phyloP scores from a whole-genome alignment of 2,797 vertebrate genomes.

The Siniperca obscura region DNA sequence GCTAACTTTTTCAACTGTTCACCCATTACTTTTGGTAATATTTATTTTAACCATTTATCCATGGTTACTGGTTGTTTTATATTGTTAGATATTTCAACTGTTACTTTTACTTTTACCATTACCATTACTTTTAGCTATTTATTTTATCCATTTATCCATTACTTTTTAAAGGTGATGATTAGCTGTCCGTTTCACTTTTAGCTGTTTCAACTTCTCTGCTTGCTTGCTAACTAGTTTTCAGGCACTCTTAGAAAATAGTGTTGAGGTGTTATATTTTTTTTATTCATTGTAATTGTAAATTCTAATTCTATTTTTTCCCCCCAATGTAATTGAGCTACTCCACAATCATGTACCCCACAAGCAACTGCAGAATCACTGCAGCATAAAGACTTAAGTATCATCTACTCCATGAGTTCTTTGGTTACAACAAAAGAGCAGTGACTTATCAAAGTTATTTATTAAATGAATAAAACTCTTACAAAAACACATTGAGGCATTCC shows the following conservation, averaged over 20 bases:
- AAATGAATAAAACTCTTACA: slow-evolving; percentile 67
- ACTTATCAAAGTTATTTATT: slow-evolving; percentile 71
- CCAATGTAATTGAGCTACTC: neutral
- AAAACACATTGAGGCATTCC: slow-evolving; percentile 61
- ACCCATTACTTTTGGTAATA: neutral
- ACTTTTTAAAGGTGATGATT: neutral
- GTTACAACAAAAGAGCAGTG: neutral
- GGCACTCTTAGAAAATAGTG: neutral
- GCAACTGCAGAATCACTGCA: neutral
- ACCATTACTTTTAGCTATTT: neutral
- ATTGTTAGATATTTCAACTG: neutral
- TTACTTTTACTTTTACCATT: neutral
- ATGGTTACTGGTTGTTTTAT: neutral
- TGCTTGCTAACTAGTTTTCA: neutral
- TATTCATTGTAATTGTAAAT: neutral
- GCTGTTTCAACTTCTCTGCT: too few species aligned
- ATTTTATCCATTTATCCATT: neutral
- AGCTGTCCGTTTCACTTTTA: too few species aligned
- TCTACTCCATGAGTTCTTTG: too few species aligned
- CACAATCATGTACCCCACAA: neutral
- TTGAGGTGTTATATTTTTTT: too few species aligned
- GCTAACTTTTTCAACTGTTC: neutral
- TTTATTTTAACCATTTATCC: neutral
- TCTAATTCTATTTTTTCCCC: neutral
- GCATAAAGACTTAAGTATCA: neutral